A percentile compares a stretch with the other conserved stretches of the same genome.
Evolutionary conservation across 1,140 invertebrate species (phyloP).

Genomic region (Drosophila novamexicana): DNA sequence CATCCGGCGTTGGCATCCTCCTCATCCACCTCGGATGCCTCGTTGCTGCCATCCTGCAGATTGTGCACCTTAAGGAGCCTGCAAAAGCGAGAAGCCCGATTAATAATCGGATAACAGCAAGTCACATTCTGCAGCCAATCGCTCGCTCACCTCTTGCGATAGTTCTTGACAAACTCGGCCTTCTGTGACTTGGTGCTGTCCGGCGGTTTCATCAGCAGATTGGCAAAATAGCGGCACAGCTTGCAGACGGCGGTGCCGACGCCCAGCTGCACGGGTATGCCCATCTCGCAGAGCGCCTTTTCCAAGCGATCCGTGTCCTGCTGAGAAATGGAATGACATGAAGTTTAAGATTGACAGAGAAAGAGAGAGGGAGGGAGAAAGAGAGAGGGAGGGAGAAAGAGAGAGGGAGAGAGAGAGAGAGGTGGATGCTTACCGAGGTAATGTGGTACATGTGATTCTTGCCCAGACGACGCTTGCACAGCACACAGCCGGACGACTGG

Average conservation of each 20-base stretch:
- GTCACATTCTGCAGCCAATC: not conserved
- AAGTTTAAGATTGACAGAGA: no score
- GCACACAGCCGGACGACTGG: constrained; percentile 89
- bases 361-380: no score
- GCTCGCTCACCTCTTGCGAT: constrained; percentile 87
- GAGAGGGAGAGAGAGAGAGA: no score
- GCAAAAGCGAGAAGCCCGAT: constrained; percentile 46
- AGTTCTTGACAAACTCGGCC: constrained; percentile 87
- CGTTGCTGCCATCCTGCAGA: constrained; percentile 87
- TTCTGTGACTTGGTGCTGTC: constrained; percentile 86
- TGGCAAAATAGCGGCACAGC: constrained; percentile 90
- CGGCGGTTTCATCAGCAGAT: constrained; percentile 88
- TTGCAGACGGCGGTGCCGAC: constrained; percentile 90
- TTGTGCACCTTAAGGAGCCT: constrained; percentile 90
- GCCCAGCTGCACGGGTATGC: constrained; percentile 88
- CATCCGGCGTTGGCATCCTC: constrained; percentile 68
- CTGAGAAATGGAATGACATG: not conserved
- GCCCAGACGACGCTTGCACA: constrained; percentile 90
- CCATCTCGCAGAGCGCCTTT: constrained; percentile 87
- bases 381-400: no score
- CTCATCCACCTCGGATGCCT: constrained; percentile 76
- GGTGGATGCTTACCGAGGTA: constrained; percentile 83
- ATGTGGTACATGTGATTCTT: constrained; percentile 89
- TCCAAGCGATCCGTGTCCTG: constrained; percentile 89
- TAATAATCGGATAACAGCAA: not conserved